These are phyloP conservation scores for Uloborus diversus DNA, from an alignment of 1,140 invertebrate species.

Conservation along the genomic window DNA sequence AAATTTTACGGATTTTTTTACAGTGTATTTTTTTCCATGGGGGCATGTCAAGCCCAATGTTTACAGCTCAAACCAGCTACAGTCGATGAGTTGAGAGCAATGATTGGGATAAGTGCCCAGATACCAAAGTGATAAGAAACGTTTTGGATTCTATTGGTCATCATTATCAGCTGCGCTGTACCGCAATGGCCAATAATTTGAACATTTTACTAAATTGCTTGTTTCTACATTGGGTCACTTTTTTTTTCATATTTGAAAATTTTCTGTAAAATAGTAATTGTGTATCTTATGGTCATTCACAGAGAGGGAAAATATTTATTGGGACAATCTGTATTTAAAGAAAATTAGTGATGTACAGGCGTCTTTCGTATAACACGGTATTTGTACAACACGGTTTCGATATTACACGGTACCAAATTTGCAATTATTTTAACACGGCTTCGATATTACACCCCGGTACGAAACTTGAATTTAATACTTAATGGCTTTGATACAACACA, in stretches of 20 bases:
- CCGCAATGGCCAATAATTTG: background rate
- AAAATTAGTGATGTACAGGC: too few relatives aligned
- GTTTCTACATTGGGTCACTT: too few relatives aligned
- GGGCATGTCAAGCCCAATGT: background rate
- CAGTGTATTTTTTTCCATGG: background rate
- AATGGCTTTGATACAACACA: too few relatives aligned
- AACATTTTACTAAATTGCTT: background rate
- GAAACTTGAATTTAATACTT: too few relatives aligned
- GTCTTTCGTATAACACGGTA: too few relatives aligned
- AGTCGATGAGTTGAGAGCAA: background rate
- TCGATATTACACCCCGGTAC: too few relatives aligned
- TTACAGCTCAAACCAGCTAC: background rate
- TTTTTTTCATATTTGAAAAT: background rate
- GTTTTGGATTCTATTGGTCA: background rate
- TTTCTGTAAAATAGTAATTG: background rate
- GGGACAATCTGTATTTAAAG: background rate
- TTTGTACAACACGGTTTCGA: too few relatives aligned
- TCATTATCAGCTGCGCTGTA: background rate
- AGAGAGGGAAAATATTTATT: background rate
- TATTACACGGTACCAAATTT: too few relatives aligned
- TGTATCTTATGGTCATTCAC: background rate
- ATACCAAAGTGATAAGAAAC: background rate
- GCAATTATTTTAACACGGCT: too few relatives aligned
- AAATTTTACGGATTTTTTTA: background rate
- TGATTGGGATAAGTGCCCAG: background rate